Evolutionary conservation across 2,888 invertebrate genomes (phyloP).

Genomic region (Drosophila formosana): DNA sequence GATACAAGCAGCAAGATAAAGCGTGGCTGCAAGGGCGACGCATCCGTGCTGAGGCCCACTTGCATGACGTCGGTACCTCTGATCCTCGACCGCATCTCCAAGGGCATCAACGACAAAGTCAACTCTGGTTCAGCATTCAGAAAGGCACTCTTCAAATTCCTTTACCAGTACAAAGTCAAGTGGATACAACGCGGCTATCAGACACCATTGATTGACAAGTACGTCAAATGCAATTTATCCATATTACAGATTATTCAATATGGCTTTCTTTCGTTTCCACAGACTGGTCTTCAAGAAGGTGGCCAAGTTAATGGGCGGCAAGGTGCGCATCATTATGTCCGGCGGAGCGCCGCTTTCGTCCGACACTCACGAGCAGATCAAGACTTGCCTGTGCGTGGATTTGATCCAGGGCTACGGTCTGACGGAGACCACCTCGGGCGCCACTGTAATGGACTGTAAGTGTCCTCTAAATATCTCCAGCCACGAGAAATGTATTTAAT

Average conservation of each 20-base stretch:
- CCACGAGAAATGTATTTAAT: neutral
- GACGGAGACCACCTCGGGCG: conserved; percentile 98
- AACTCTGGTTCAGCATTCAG: conserved; percentile 92
- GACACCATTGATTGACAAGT: conserved; percentile 91
- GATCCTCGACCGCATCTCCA: conserved; percentile 98
- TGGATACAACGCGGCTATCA: conserved; percentile 94
- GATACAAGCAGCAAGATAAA: conserved; percentile 98
- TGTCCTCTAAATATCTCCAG: conserved; percentile 38
- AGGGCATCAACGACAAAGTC: conserved; percentile 98
- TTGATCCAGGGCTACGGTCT: conserved; percentile 98
- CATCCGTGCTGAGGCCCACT: conserved; percentile 95
- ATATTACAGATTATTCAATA: neutral
- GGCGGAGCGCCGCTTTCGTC: conserved; percentile 98
- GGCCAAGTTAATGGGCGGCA: conserved; percentile 92
- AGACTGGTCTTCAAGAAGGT: conserved; percentile 85
- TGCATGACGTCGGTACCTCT: conserved; percentile 99
- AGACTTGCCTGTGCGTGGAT: conserved; percentile 95
- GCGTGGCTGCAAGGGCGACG: conserved; percentile 97
- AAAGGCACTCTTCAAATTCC: conserved; percentile 95
- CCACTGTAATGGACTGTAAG: conserved; percentile 92
- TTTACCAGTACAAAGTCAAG: conserved; percentile 95
- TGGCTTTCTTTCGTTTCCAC: conserved; percentile 13
- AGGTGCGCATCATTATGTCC: conserved; percentile 93
- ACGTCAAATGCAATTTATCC: conserved; percentile 50
- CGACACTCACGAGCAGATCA: conserved; percentile 97